Evolutionary conservation across 2,888 invertebrate species (phyloP), one percentile per base, ranked within the genome.

Genomic region (Ernsta delagoae): DNA sequence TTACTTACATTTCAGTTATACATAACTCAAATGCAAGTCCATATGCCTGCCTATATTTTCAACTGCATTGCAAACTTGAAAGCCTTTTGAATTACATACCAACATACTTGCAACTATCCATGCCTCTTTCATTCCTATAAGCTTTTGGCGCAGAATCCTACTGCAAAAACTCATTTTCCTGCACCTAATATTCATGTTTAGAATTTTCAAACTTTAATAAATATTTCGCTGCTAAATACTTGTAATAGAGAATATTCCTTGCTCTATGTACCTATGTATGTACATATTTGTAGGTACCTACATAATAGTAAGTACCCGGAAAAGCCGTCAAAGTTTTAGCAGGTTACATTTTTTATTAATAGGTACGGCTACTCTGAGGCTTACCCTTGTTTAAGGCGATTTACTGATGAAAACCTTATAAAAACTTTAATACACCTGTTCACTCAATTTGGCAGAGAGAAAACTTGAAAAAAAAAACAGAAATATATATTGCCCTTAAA

Each of bases 391-490:
- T 89, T 83, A 84, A 81, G 84, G 83, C 87, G 84, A 88, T 90
- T 90, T 89, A 89, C 84, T 88, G 84, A 83, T 82, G 78, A 75
- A 79, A 81, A 82, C 78, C 85, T 86, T 82, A 81, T 84, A 86
- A 89, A 89, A 87, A 78, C 74, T 87, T 86, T 78, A 83, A 87
- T 86, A 85, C 89, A 90, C 89, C 90, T 90, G 90, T 86, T 85
- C 81, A 74, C 84, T 82, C 86, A 85, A 87, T 87, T 89, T 87
- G 84, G 85, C 85, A 75, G 81, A 78, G 43, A n/a, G 0, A 48
- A 76, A 76, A 78, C 75, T 77, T 66, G 36, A 16, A 16, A 16
- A 72, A 71, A 43, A 43, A 53, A 53, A 6, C 24, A 16, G 2
- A 53, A 24, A 53, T 16, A 11, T 12, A 53, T 16, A 11, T 12